Base-by-base conservation (phyloP, 2,113 vertebrate species). In the Epinephelus cyanopodus region DNA sequence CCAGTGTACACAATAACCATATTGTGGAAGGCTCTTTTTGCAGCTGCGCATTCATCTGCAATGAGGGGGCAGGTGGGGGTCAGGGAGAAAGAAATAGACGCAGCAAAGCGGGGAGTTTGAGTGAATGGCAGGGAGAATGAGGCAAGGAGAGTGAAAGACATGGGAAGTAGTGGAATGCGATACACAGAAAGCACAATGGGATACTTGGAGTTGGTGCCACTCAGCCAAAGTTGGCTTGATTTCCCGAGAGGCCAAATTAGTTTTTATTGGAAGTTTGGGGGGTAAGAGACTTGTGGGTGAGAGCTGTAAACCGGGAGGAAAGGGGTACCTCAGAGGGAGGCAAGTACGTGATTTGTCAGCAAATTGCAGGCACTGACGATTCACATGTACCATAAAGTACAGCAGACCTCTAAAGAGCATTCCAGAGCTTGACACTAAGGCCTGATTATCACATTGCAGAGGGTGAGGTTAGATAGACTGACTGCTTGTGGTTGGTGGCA, bases 281-380 rank as follows among this genome's bases (percentile, higher is more conserved):
- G 74, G 67, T 78, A 72, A 47, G 77, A 77, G 52, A 64, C 42
- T 71, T 79, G 79, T 75, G 86, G 62, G 77, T 81, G 66, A 84
- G 74, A 66, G 79, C 47, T 1, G 53, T 65, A 79, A 78, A 82
- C 52, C n/a, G 25, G 76, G 60, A 73, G 79, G 76, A 73, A 74
- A 66, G 81, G 79, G 77, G 88, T 45, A 75, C 74, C 45, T 18
- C 48, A 11, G 70, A 77, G 79, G 71, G 68, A 74, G 85, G 77
- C 85, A 79, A 85, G 69, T 78, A 84, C 56, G 69, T 90, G 88
- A 90, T 92, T 92, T 86, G 92, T 94, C 92, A 93, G 93, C 88
- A 90, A 82, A 91, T 62, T 87, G 67, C 15, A 50, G 71, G 74
- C 58, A 71, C 81, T 37, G 56, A 60, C 64, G 60, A 75, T 85